These are phyloP conservation scores for Sebastes taczanowskii DNA, from an alignment of 2,797 vertebrate genomes.

Conservation along the genomic window DNA sequence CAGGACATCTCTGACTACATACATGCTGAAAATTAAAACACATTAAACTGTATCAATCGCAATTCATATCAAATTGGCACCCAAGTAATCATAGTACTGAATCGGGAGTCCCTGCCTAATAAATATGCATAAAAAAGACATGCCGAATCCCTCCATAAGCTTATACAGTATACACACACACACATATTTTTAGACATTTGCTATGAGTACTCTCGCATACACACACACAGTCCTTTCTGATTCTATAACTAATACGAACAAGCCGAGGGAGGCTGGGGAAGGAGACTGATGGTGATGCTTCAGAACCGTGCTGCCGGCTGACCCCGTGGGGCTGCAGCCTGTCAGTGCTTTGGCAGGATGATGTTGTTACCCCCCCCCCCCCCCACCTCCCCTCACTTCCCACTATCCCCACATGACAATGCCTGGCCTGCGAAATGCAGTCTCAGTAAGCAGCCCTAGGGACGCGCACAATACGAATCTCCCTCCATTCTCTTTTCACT, in stretches of 20 bases:
- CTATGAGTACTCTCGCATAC: background rate
- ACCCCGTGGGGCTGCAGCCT: slow-evolving; percentile 60
- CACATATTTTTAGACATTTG: background rate
- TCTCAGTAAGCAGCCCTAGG: slow-evolving; percentile 31
- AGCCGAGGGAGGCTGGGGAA: slow-evolving; percentile 1
- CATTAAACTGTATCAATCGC: too few species aligned
- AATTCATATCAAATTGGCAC: too few species aligned
- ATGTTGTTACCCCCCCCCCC: slow-evolving; percentile 11
- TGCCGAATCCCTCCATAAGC: background rate
- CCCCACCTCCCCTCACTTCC: background rate
- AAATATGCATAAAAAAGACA: slow-evolving; percentile 12
- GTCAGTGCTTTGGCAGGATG: slow-evolving; percentile 55
- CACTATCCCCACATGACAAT: slow-evolving; percentile 41
- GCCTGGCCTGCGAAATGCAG: slow-evolving; percentile 17
- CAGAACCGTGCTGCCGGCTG: slow-evolving; percentile 40
- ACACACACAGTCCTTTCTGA: background rate
- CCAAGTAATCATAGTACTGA: too few species aligned
- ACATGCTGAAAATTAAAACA: too few species aligned
- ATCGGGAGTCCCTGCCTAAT: background rate
- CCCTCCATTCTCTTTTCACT: slow-evolving; percentile 20
- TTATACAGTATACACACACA: background rate
- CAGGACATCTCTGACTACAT: too few species aligned
- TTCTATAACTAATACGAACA: slow-evolving; percentile 33
- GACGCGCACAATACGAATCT: slow-evolving; percentile 32
- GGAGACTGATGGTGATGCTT: slow-evolving; percentile 45